Evolutionary conservation across 2,888 invertebrate species (phyloP).

Genomic region (Noctua fimbriata): DNA sequence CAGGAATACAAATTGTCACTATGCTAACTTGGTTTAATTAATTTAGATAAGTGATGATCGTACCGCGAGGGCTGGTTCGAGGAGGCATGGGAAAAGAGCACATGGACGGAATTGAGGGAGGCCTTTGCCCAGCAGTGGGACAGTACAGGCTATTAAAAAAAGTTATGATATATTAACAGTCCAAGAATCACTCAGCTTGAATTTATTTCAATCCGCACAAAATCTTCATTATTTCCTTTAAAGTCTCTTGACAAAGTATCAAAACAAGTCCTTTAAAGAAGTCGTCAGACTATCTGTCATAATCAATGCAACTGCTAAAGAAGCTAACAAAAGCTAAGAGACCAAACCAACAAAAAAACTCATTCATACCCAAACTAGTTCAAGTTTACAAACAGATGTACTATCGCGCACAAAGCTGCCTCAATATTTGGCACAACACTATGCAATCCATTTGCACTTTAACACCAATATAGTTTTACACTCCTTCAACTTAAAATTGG

Average conservation of each 20-base stretch:
- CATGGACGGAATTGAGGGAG: too few species aligned
- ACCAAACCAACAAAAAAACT: conserved; percentile 72
- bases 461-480: conserved; percentile 52
- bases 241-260: neutral
- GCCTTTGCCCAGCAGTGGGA: too few species aligned
- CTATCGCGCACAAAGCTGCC: conserved; percentile 74
- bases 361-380: conserved; percentile 84
- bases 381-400: conserved; percentile 85
- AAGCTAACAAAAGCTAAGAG: conserved; percentile 60
- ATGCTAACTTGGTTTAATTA: neutral
- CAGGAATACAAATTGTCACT: neutral
- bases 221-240: neutral
- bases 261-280: neutral
- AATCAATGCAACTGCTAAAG: conserved; percentile 38
- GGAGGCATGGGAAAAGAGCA: too few species aligned
- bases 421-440: conserved; percentile 76
- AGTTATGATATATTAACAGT: neutral
- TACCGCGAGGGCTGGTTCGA: too few species aligned
- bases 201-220: neutral
- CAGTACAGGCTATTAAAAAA: too few species aligned
- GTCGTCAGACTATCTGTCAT: conserved; percentile 28
- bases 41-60: neutral
- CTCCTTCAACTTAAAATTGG: conserved; percentile 32
- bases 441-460: conserved; percentile 77
- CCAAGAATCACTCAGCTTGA: neutral